phyloP scores from a whole-genome alignment of 2,113 vertebrate genomes.

The Phycodurus eques region DNA sequence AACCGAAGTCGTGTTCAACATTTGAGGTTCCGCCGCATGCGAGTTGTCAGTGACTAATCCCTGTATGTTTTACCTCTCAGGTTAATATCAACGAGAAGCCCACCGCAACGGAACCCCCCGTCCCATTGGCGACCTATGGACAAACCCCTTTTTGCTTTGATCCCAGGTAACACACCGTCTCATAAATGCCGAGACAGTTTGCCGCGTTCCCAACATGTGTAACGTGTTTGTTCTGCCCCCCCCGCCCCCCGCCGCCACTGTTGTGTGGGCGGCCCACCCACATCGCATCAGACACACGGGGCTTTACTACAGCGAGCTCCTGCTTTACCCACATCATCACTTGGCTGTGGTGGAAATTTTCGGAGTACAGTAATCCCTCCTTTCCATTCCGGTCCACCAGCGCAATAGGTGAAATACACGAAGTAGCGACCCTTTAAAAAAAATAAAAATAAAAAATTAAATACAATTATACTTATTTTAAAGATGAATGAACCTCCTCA shows the following conservation, averaged over 20 bases:
- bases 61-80: conserved; percentile 2
- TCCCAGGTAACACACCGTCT: conserved; percentile 80
- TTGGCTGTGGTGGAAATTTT: neutral
- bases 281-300: conserved; percentile 56
- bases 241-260: neutral
- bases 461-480: too few relatives aligned
- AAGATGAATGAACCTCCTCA: too few relatives aligned
- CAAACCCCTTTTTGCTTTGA: conserved; percentile 93
- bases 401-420: too few relatives aligned
- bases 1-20: too few relatives aligned
- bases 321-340: conserved; percentile 53
- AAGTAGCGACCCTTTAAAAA: too few relatives aligned
- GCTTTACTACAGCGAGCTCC: conserved; percentile 53
- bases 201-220: conserved; percentile 37
- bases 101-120: conserved; percentile 69
- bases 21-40: too few relatives aligned
- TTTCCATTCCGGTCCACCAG: too few relatives aligned
- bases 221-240: conserved; percentile 50
- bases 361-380: too few relatives aligned
- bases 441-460: too few relatives aligned
- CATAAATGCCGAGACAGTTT: conserved; percentile 27
- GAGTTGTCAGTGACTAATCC: neutral
- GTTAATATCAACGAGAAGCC: conserved; percentile 70
- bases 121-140: conserved; percentile 79
- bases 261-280: conserved; percentile 66